These are phyloP conservation scores for Cremastobaeus sp. DNA, from an alignment of 2,888 invertebrate genomes.

Conservation along the genomic window DNA sequence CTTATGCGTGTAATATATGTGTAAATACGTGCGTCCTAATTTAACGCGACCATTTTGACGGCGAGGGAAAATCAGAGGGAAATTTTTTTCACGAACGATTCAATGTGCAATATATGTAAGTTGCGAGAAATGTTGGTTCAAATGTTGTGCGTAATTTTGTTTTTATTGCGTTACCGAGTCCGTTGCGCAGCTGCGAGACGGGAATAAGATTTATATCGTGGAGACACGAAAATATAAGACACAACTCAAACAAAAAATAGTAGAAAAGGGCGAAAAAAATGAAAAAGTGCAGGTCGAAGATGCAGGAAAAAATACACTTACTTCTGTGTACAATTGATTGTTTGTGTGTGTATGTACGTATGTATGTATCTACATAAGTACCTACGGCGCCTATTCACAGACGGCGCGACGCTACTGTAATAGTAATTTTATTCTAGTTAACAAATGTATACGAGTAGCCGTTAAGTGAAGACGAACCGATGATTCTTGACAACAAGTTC, in stretches of 20 bases:
- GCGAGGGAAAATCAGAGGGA: slow-evolving; percentile 22
- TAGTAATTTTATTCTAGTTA: slow-evolving; percentile 77
- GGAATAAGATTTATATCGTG: slow-evolving; percentile 59
- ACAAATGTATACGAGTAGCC: slow-evolving; percentile 78
- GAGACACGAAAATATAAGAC: slow-evolving; percentile 60
- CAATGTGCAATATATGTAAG: slow-evolving; percentile 58
- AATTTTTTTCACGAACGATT: slow-evolving; percentile 48
- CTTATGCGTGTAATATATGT: slow-evolving; percentile 40
- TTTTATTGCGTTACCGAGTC: slow-evolving; percentile 60
- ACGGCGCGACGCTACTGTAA: slow-evolving; percentile 68
- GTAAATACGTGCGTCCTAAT: slow-evolving; percentile 56
- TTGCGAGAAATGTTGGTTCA: slow-evolving; percentile 46
- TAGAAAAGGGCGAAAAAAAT: slow-evolving; percentile 23
- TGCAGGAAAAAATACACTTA: slow-evolving; percentile 53
- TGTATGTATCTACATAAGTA: slow-evolving; percentile 71
- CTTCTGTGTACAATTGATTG: slow-evolving; percentile 55
- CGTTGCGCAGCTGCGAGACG: slow-evolving; percentile 61
- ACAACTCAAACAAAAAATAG: slow-evolving; percentile 53
- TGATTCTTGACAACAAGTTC: slow-evolving; percentile 54
- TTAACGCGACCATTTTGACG: slow-evolving; percentile 26
- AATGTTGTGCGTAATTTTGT: slow-evolving; percentile 56
- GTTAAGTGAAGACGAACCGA: slow-evolving; percentile 71
- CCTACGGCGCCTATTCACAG: slow-evolving; percentile 63
- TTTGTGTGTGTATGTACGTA: slow-evolving; percentile 60
- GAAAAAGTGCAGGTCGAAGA: slow-evolving; percentile 47